Conservation (phyloP, 2,113 vertebrate genomes). For the Mesocricetus auratus region DNA sequence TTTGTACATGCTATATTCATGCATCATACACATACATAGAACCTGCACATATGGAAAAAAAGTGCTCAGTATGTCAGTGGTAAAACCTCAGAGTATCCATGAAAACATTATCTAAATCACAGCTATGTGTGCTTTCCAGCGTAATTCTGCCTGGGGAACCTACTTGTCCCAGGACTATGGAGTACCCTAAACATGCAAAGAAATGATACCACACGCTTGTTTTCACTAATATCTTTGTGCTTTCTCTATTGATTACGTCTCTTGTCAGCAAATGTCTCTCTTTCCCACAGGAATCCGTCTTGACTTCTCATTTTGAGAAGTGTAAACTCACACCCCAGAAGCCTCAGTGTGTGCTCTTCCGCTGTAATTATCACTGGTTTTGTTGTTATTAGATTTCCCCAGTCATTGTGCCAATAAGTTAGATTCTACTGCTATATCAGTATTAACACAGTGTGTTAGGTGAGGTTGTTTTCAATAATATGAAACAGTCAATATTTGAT, state of each 20-base stretch:
- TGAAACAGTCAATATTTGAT: constrained; percentile 26
- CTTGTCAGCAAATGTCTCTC: constrained; percentile 36
- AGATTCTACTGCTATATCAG: constrained; percentile 46
- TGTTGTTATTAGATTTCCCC: constrained; percentile 45
- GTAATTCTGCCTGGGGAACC: background rate
- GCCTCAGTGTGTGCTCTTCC: background rate
- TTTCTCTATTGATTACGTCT: constrained; percentile 27
- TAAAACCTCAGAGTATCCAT: background rate
- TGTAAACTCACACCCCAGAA: constrained; percentile 35
- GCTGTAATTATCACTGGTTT: constrained; percentile 10
- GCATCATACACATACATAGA: background rate
- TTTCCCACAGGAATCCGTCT: background rate
- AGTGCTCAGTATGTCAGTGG: background rate
- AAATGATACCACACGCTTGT: background rate
- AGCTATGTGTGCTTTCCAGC: background rate
- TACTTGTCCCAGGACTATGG: background rate
- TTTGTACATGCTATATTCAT: background rate
- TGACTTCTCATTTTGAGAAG: constrained; percentile 37
- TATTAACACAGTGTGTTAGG: background rate
- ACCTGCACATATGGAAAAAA: no score
- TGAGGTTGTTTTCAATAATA: background rate
- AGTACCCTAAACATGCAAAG: background rate
- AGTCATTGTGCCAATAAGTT: constrained; percentile 4
- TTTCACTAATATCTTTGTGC: background rate
- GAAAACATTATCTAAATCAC: constrained; percentile 6